Base-by-base conservation (phyloP, 2,888 invertebrate genomes). In the Corbicula japonica region DNA sequence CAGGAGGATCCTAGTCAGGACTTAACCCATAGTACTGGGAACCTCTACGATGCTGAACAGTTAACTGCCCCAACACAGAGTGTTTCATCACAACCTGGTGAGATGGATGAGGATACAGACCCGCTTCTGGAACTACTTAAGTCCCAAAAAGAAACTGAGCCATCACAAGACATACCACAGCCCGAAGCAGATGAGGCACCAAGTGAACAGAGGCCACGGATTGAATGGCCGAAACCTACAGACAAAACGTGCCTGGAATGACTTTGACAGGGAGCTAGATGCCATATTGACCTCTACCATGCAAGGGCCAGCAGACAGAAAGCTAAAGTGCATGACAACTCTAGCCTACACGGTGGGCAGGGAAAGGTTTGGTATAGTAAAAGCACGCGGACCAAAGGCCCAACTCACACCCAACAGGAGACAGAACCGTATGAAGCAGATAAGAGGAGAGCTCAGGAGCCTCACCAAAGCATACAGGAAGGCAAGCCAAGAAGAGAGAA, bases 271-370 rank as follows among this genome's bases (percentile, higher is more conserved):
- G n/a, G 50, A 50, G 15, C 50, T 50, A 18, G 50, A 50, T 50
- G 50, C 50, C n/a, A 50, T 50, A 12, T 26, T 50, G 18, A 12
- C 15, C 10, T 12, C 15, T 18, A n/a, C 50, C 50, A 12, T 50
- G 50, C 50, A 50, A 50, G 50, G 50, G 26, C 15, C 15, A n/a
- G 50, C 26, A 50, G 50, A 50, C 8, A 50, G n/a, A 26, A 50
- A 50, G 50, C 12, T 50, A 50, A 50, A 50, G 50, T 18, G 50
- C 50, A 18, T 50, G 15, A 50, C 50, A 50, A 50, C 50, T n/a
- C 2, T 50, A 12, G n/a, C 18, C 15, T 50, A 50, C 50, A 50
- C 50, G 15, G 50, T 50, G 15, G 50, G 12, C 26, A n/a, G 12
- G 50, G 50, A 50, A 26, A 6, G 50, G 18, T 50, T 50, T 50